Conservation (phyloP, 2,797 vertebrate genomes). For the Pseudopleuronectes americanus region DNA sequence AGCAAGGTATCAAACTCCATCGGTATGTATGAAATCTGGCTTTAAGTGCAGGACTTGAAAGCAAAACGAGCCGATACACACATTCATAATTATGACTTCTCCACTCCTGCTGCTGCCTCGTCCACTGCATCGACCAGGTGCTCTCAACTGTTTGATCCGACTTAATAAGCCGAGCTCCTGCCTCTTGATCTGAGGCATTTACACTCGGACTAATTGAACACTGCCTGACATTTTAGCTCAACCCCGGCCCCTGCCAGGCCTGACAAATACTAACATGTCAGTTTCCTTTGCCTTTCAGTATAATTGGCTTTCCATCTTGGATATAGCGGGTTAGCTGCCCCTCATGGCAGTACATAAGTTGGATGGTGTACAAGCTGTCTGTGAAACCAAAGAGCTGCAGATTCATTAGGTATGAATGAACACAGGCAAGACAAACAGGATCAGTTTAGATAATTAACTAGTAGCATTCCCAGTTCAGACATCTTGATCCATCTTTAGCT, state of each 20-base stretch:
- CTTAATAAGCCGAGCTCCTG: slow-evolving; percentile 57
- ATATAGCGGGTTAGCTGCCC: slow-evolving; percentile 19
- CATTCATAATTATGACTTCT: slow-evolving; percentile 42
- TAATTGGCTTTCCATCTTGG: slow-evolving; percentile 66
- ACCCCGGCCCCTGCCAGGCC: slow-evolving; percentile 43
- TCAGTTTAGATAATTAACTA: slow-evolving; percentile 57
- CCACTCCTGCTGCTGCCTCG: not conserved
- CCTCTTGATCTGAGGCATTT: slow-evolving; percentile 67
- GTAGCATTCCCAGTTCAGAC: slow-evolving; percentile 36
- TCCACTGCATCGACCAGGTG: slow-evolving; percentile 47
- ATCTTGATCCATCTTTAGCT: slow-evolving; percentile 37
- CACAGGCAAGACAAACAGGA: slow-evolving; percentile 40
- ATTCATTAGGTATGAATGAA: slow-evolving; percentile 53
- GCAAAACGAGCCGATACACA: slow-evolving; percentile 27
- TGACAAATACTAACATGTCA: slow-evolving; percentile 69
- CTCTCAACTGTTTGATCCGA: slow-evolving; percentile 57
- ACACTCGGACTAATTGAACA: slow-evolving; percentile 67
- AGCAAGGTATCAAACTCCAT: slow-evolving; percentile 31
- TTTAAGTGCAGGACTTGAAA: slow-evolving; percentile 38
- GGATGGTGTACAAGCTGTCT: slow-evolving; percentile 11
- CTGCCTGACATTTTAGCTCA: slow-evolving; percentile 69
- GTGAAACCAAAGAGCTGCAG: slow-evolving; percentile 40
- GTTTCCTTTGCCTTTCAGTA: slow-evolving; percentile 34
- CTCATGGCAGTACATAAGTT: slow-evolving; percentile 17
- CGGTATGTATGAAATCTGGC: not conserved